Conservation (phyloP, 2,888 invertebrate species). For the Apotomis betuletana region DNA sequence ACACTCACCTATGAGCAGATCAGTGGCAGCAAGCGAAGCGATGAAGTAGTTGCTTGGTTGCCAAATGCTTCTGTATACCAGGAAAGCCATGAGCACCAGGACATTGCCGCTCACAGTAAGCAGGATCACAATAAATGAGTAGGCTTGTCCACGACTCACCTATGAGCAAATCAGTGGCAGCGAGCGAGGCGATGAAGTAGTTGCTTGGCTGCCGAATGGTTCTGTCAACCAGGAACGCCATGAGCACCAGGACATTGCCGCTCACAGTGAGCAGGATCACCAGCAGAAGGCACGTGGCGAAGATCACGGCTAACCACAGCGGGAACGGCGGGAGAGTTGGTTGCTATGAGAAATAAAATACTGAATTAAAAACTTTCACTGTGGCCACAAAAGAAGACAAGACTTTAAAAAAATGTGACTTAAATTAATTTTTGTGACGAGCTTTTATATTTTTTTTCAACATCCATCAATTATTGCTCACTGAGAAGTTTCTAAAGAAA, state of each 20-base stretch:
- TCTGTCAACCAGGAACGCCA: conserved; percentile 97
- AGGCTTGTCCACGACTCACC: too few species aligned
- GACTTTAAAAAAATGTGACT: not conserved
- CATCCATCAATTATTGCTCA: too few species aligned
- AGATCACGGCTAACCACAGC: conserved; percentile 94
- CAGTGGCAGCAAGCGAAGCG: conserved; percentile 98
- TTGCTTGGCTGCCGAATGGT: conserved; percentile 98
- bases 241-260: conserved; percentile 97
- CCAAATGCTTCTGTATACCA: conserved; percentile 95
- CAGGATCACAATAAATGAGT: too few species aligned
- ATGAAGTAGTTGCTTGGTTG: conserved; percentile 99
- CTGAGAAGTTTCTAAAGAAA: too few species aligned
- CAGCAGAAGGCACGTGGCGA: conserved; percentile 92
- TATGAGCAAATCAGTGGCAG: conserved; percentile 98
- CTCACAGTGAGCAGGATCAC: conserved; percentile 96
- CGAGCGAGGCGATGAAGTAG: conserved; percentile 99
- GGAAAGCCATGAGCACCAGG: conserved; percentile 96
- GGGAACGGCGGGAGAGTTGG: conserved; percentile 92
- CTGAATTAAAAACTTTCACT: not conserved
- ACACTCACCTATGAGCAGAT: conserved; percentile 96
- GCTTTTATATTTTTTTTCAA: too few species aligned
- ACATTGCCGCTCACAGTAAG: conserved; percentile 98
- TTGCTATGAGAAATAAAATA: conserved; percentile 58
- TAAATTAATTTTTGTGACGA: too few species aligned
- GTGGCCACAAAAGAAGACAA: not conserved